Base-by-base conservation (phyloP, 2,797 vertebrate species). In the Prionace glauca region DNA sequence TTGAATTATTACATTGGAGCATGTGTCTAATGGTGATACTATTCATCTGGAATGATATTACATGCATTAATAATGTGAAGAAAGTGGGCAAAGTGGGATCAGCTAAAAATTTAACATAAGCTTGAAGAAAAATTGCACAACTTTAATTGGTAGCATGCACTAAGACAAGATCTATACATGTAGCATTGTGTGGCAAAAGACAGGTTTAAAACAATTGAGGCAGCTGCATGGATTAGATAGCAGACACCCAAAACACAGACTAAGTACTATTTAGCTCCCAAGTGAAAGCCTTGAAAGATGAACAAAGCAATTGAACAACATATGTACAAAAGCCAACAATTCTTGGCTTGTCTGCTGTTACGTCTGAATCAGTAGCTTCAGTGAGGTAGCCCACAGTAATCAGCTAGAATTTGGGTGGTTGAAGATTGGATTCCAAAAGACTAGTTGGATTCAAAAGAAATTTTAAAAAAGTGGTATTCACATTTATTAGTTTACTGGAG, bases 301-400 rank as follows among this genome's bases (percentile, higher is more conserved):
- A 95, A 95, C 69, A 95, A 74, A 95, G 72, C 69, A 95, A 95
- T 95, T 95, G 56, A 95, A 95, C n/a, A 92, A 92, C 36, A 71
- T 45, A 77, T 77, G 69, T 45, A 56, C 71, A 24, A 77, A 95
- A 95, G 29, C 71, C 69, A 95, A 60, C 93, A 95, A 77, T 24
- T 95, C 45, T 95, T 92, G 90, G 90, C 90, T 77, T 77, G 93
- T 50, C 69, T 95, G 71, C 71, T 74, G 93, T 36, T 69, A n/a
- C 20, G 36, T 41, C n/a, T 69, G 65, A 69, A 41, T 69, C 65
- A 69, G 16, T 62, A 69, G 22, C 90, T 92, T 92, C 90, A 92
- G 41, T 92, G 65, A 41, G 62, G 90, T 41, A 69, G 65, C 90
- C n/a, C 36, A 67, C 90, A 92, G 90, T 69, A 92, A 92, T 69